phyloP scores from a whole-genome alignment of 1,140 invertebrate species.

The Asobara japonica region DNA sequence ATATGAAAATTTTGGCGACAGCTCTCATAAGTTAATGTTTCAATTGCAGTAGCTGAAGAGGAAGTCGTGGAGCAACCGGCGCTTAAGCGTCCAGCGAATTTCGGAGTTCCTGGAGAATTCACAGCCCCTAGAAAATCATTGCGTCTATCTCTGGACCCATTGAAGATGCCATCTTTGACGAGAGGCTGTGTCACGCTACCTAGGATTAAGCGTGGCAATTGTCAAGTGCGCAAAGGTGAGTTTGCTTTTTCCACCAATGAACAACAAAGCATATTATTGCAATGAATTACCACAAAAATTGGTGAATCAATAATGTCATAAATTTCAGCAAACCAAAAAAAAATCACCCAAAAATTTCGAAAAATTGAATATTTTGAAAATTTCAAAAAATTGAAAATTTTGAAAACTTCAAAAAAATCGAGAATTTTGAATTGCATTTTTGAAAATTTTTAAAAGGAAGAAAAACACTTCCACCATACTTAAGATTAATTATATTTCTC shows the following conservation, averaged over 20 bases:
- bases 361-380: not conserved
- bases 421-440: too few species aligned
- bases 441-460: too few species aligned
- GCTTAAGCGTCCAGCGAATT: not conserved
- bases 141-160: not conserved
- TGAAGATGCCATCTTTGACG: conserved; percentile 46
- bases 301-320: too few species aligned
- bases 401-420: too few species aligned
- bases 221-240: conserved; percentile 45
- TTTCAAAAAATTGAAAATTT: not conserved
- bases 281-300: too few species aligned
- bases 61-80: not conserved
- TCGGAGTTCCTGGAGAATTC: not conserved
- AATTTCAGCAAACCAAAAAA: too few species aligned
- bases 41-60: not conserved
- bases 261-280: conserved; percentile 12
- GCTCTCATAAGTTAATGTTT: too few species aligned
- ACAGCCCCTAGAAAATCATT: not conserved
- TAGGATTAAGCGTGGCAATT: conserved; percentile 46
- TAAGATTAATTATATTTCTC: not conserved
- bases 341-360: not conserved
- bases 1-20: too few species aligned
- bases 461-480: too few species aligned
- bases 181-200: conserved; percentile 46
- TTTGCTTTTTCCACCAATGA: not conserved